A percentile compares a stretch with the other conserved stretches of the same genome.
Conservation (phyloP, 2,797 vertebrate species). For the Bucorvus abyssinicus region DNA sequence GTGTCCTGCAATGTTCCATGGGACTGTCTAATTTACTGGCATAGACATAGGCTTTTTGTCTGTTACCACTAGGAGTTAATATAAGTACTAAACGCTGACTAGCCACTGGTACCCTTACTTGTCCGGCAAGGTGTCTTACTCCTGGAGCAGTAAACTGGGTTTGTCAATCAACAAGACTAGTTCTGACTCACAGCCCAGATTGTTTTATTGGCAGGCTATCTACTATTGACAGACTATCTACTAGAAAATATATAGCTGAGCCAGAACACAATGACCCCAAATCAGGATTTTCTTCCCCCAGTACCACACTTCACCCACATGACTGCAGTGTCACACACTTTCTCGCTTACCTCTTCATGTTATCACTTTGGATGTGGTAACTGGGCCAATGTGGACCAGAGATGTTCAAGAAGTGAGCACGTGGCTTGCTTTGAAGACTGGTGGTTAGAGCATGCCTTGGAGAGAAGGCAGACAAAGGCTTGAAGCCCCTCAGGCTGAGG, state of each 20-base stretch:
- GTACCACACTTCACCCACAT: neutral
- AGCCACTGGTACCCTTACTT: neutral
- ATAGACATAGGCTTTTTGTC: neutral
- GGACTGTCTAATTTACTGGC: neutral
- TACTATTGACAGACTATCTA: neutral
- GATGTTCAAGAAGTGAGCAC: neutral
- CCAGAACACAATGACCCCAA: neutral
- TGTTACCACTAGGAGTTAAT: neutral
- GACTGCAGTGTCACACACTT: neutral
- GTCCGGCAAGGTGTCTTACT: neutral
- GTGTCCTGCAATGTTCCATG: neutral
- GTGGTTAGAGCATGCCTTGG: neutral
- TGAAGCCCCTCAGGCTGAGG: neutral
- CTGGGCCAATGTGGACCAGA: neutral
- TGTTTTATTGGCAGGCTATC: neutral
- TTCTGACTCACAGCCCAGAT: neutral
- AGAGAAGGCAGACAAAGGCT: neutral
- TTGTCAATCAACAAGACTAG: neutral
- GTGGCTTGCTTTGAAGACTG: neutral
- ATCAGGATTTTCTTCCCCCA: neutral
- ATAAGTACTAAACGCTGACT: neutral
- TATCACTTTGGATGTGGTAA: neutral
- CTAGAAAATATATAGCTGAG: neutral
- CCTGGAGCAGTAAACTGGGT: neutral
- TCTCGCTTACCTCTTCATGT: neutral